These are phyloP conservation scores for Orchesella flavescens DNA, from an alignment of 2,888 invertebrate species.

Conservation along the genomic window DNA sequence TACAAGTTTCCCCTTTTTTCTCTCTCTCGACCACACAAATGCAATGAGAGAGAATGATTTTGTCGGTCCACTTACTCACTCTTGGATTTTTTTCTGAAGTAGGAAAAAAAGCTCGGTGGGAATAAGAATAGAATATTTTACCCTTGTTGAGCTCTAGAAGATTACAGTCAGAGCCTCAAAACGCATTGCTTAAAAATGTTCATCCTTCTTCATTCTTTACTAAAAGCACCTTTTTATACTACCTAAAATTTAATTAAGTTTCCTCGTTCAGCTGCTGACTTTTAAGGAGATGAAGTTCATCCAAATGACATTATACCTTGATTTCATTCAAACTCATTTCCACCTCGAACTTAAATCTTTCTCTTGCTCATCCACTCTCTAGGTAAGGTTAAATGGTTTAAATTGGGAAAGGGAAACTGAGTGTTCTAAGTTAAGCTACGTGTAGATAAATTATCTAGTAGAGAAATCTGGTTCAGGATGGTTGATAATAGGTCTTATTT, in stretches of 20 bases:
- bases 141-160: too few species aligned
- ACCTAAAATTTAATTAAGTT: slow-evolving; percentile 22
- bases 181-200: neutral
- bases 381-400: neutral
- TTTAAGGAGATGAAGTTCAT: slow-evolving; percentile 32
- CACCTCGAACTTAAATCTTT: neutral
- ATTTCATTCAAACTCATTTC: slow-evolving; percentile 45
- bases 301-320: slow-evolving; percentile 49
- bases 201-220: neutral
- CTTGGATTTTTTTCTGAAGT: slow-evolving; percentile 29
- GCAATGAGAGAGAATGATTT: slow-evolving; percentile 31
- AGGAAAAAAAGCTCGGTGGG: slow-evolving; percentile 1
- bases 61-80: slow-evolving; percentile 32
- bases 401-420: neutral
- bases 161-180: too few species aligned
- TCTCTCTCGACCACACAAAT: slow-evolving; percentile 11
- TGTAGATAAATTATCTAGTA: neutral
- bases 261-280: slow-evolving; percentile 10
- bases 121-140: neutral
- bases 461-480: neutral
- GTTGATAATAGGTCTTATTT: neutral
- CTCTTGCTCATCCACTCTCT: neutral
- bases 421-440: neutral
- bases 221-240: slow-evolving; percentile 20
- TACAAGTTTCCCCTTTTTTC: slow-evolving; percentile 11